Evolutionary conservation across 1,140 invertebrate genomes (phyloP), one percentile per base, ranked within the genome.

Genomic region (Phymastichus coffea): DNA sequence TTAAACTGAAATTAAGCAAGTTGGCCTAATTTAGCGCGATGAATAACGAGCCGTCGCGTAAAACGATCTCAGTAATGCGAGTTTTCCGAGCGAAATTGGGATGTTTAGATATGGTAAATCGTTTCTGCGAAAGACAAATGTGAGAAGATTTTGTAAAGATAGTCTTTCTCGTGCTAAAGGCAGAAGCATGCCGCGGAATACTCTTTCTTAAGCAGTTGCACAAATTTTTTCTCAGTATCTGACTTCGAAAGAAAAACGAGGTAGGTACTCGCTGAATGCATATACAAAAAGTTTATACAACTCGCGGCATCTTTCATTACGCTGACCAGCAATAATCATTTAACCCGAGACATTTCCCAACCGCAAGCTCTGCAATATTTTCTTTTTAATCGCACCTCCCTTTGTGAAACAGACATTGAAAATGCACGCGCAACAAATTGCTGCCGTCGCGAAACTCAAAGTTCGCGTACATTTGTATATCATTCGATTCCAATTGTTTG

Each of bases 291-390:
- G 57, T 52, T 53, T 43, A 43, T 51, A 26, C 25, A 22, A 9
- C 37, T 48, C 44, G 55, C n/a, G 44, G 25, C 57, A 63, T 61
- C 61, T 67, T 67, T 67, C 55, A 65, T 67, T 65, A 63, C 49
- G 63, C 66, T 67, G 66, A 67, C 55, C 58, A 41, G 58, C 61
- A 58, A 40, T 61, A 64, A 64, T 67, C 62, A 57, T 62, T 55
- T 53, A 57, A 26, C n/a, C 57, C 56, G 47, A 57, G 53, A 44
- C 25, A 15, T 64, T 66, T 61, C 60, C 41, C 56, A 38, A 58
- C 43, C 54, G 43, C 57, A 44, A 43, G 46, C 40, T 60, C 60
- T 28, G 49, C 48, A 63, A 44, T 57, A 61, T 61, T 61, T 51
- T 55, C 55, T 37, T 58, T 41, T 10, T 33, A 22, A 10, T 38